Conservation (phyloP, 2,113 vertebrate genomes). For the Mionectes macconnelli region DNA sequence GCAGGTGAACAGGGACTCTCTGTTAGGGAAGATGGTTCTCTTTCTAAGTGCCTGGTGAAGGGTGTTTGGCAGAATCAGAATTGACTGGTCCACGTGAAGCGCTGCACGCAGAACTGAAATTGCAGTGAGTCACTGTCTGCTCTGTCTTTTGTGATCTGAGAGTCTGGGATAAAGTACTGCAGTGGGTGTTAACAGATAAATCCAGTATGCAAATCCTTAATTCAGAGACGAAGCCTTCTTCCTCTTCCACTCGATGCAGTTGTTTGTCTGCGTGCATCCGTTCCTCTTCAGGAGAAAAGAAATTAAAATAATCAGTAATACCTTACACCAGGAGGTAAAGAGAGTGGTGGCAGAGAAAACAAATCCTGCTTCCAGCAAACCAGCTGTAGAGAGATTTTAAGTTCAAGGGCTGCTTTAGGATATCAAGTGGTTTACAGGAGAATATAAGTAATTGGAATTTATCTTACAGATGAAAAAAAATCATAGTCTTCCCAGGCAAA, state of each 20-base stretch:
- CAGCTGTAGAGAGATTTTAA: neutral
- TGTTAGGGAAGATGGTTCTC: neutral
- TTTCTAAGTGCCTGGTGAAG: conserved; percentile 7
- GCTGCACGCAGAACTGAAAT: neutral
- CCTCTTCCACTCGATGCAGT: neutral
- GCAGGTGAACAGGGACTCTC: neutral
- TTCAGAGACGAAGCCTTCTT: neutral
- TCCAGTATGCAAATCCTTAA: conserved; percentile 38
- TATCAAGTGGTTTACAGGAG: neutral
- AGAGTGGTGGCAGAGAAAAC: neutral
- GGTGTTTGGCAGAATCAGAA: conserved; percentile 16
- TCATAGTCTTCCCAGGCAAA: neutral
- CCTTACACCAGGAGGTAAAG: neutral
- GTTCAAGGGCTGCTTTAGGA: neutral
- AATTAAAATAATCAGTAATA: neutral
- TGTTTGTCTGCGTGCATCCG: conserved; percentile 1
- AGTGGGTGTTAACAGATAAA: conserved; percentile 56
- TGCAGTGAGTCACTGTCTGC: conserved; percentile 54
- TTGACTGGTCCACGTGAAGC: conserved; percentile 26
- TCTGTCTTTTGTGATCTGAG: conserved; percentile 43
- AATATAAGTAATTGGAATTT: neutral
- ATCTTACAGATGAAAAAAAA: neutral
- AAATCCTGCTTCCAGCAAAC: neutral
- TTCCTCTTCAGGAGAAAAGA: neutral
- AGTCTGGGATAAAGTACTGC: conserved; percentile 47